Conservation (phyloP, 2,113 vertebrate genomes). For the Tyto alba region DNA sequence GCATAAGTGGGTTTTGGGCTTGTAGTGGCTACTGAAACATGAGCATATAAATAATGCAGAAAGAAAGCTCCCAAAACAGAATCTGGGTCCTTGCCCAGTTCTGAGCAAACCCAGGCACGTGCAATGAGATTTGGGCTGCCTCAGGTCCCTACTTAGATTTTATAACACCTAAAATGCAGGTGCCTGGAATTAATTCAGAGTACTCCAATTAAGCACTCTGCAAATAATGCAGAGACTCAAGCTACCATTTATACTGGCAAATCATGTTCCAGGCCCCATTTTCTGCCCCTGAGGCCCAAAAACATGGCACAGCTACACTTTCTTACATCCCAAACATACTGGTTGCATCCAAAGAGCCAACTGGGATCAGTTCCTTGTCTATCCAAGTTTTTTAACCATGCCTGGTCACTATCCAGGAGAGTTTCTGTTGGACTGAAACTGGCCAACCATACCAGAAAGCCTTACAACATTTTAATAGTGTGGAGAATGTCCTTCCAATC, state of each 20-base stretch:
- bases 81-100: background rate
- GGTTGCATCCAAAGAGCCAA: background rate
- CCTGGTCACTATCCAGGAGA: background rate
- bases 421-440: background rate
- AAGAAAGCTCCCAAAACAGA: background rate
- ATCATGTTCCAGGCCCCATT: background rate
- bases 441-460: background rate
- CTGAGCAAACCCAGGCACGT: background rate
- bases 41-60: background rate
- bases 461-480: background rate
- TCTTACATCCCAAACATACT: background rate
- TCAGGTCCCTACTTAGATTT: background rate
- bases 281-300: background rate
- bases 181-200: background rate
- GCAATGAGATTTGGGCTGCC: background rate
- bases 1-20: background rate
- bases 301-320: background rate
- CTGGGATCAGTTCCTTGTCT: background rate
- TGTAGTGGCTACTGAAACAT: background rate
- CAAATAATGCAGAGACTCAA: background rate
- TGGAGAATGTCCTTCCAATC: background rate
- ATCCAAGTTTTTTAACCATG: background rate
- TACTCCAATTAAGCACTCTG: background rate
- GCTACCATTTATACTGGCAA: background rate
- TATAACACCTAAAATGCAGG: conserved; percentile 30